Evolutionary conservation across 1,140 invertebrate species (phyloP).

Genomic region (Caenorhabditis brenneri): DNA sequence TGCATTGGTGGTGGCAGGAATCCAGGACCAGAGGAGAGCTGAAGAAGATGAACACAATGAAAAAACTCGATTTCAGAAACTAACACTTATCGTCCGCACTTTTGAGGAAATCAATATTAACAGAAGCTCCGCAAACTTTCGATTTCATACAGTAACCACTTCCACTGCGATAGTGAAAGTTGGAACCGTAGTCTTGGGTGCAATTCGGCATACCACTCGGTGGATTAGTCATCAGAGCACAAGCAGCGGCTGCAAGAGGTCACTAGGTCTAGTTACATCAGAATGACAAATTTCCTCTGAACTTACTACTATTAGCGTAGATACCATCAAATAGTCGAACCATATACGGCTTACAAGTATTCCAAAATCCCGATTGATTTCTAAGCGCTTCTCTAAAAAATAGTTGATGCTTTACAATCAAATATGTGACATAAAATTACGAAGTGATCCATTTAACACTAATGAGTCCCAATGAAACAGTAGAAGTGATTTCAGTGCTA

Average conservation of each 20-base stretch:
- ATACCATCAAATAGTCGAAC: not conserved
- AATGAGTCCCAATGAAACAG: not conserved
- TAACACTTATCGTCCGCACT: not conserved
- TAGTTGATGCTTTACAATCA: not conserved
- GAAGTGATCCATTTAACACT: not conserved
- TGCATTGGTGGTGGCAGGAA: no score
- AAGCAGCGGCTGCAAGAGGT: not conserved
- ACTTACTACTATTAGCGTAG: not conserved
- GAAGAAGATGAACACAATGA: no score
- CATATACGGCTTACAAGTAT: not conserved
- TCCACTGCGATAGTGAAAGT: not conserved
- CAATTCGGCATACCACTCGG: not conserved
- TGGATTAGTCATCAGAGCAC: not conserved
- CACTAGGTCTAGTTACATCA: no score
- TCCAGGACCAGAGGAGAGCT: no score
- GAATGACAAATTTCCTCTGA: no score
- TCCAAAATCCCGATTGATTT: not conserved
- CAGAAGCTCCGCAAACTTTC: not conserved
- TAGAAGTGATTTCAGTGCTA: not conserved
- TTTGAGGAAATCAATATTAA: not conserved
- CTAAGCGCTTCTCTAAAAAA: not conserved
- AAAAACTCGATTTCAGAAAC: no score
- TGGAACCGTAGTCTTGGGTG: not conserved
- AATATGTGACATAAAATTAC: not conserved
- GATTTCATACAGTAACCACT: slow-evolving; percentile 8